Conservation (phyloP, 2,113 vertebrate species). For the Vireo altiloquus region DNA sequence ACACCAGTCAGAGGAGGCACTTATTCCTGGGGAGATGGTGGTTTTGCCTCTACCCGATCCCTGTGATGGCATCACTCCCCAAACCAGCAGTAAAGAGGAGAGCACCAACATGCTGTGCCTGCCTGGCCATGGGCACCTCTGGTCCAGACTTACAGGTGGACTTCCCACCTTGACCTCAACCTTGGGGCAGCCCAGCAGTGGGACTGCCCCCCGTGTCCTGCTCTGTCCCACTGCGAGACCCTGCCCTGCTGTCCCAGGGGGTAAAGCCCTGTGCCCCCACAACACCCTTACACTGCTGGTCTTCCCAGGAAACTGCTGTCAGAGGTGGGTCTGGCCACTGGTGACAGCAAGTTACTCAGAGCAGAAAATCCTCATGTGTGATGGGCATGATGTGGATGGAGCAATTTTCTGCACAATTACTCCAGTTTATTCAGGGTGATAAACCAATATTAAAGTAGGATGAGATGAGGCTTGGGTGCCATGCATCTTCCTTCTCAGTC, state of each 20-base stretch:
- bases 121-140: accelerated
- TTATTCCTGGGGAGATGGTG: background rate
- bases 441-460: background rate
- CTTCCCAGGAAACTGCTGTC: background rate
- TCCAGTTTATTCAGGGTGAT: constrained; percentile 26
- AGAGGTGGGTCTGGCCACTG: background rate
- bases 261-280: accelerated
- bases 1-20: background rate
- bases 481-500: background rate
- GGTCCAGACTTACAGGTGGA: background rate
- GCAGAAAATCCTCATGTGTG: background rate
- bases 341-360: background rate
- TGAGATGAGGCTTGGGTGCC: background rate
- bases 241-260: background rate
- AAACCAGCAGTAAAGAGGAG: too few species aligned
- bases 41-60: background rate
- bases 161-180: background rate
- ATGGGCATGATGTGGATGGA: background rate
- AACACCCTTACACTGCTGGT: background rate
- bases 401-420: constrained; percentile 45
- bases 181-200: background rate
- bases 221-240: background rate
- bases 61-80: accelerated
- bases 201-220: background rate
- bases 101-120: background rate